Evolutionary conservation across 2,888 invertebrate species (phyloP), one percentile per base, ranked within the genome.

Genomic region (Athalia rosae): DNA sequence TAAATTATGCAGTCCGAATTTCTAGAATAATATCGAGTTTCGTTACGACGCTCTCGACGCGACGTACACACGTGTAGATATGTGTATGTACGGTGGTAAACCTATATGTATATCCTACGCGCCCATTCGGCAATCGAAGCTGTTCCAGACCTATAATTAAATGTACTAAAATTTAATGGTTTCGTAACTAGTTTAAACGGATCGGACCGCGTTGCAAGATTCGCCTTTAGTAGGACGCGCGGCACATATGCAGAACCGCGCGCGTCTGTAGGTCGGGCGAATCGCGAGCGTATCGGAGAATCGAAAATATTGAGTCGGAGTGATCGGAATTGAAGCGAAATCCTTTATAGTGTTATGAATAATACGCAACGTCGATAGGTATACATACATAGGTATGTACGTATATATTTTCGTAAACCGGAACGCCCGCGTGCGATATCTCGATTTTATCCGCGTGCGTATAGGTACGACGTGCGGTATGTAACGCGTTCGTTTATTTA

Each of bases 91-190:
- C 1, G 28, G 28, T 28, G 28, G 28, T 28, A 28, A 28, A 28
- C 28, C 28, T 28, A 28, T 28, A 28, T 28, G 28, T 28, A 28
- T 28, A 28, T 28, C 28, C 28, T 28, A 28, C 28, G 28, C 28
- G 28, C 28, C 28, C 28, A 28, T 28, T 28, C 28, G 71, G 71
- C 58, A 15, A 45, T 58, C 56, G 48, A 11, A 28, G 41, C 45
- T 3, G 69, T 28, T 28, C 48, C 53, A 43, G 81, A 81, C 82
- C 83, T 81, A 79, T 84, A 86, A 86, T 86, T 86, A 86, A 86
- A 84, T 82, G 85, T 81, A 84, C 83, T 86, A 85, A 86, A 86
- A 83, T 84, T 85, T 83, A 85, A 86, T 81, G 79, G 82, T 81
- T 71, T 58, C 58, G 41, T 45, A 58, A 71, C 71, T 41, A 43